Percentiles rank a stretch among this genome's conserved stretches.
Evolutionary conservation across 2,113 vertebrate species (phyloP).

Genomic region (Nasalis larvatus): DNA sequence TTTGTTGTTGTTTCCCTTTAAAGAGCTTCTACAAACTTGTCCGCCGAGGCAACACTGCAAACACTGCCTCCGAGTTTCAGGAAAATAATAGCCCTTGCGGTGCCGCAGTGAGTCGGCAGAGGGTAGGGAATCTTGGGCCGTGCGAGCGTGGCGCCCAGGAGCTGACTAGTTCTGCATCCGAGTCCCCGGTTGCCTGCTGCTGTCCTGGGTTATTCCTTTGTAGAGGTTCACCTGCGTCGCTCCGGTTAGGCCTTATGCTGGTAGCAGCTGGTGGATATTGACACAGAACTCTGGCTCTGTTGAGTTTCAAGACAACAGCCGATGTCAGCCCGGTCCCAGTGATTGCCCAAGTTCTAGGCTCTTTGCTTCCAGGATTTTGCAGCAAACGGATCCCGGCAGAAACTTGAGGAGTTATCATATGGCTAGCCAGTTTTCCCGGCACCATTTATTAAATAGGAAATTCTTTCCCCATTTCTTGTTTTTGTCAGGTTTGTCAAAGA

Average conservation of each 20-base stretch:
- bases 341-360: background rate
- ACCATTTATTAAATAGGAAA: too few species aligned
- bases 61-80: background rate
- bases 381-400: background rate
- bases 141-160: background rate
- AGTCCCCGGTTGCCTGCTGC: background rate
- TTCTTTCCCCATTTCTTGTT: too few species aligned
- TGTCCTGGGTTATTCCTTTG: background rate
- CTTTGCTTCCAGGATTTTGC: constrained; percentile 2
- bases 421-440: too few species aligned
- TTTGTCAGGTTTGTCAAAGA: too few species aligned
- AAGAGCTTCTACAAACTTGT: background rate
- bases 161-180: too few species aligned
- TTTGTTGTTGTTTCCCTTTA: background rate
- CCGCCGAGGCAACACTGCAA: background rate
- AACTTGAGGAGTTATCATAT: background rate
- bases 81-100: background rate
- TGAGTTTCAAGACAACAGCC: background rate
- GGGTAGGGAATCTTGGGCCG: background rate
- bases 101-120: background rate
- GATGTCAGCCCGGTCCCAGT: background rate
- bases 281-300: background rate
- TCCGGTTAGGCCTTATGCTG: background rate
- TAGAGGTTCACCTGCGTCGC: background rate
- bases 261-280: constrained; percentile 47